Evolutionary conservation across 64 coral and sea anemone genomes (phyloP).

Genomic region (Actinia tenebrosa): DNA sequence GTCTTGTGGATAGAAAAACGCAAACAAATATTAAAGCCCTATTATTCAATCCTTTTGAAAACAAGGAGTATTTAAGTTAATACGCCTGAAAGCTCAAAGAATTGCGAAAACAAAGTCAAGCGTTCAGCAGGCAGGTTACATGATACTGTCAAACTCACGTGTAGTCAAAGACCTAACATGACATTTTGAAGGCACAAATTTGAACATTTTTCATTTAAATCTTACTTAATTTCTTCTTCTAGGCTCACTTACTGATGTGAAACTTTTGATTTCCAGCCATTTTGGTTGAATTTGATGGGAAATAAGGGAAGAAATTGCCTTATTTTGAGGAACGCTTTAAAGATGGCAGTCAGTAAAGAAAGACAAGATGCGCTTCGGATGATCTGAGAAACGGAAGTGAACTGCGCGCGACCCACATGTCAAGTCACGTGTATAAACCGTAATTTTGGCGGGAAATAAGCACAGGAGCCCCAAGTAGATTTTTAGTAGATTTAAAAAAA

Average conservation of each 20-base stretch:
- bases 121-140: neutral
- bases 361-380: neutral
- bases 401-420: slow-evolving; percentile 1
- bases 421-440: neutral
- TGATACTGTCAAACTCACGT: slow-evolving; percentile 1
- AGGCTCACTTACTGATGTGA: neutral
- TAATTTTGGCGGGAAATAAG: neutral
- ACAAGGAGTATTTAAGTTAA: neutral
- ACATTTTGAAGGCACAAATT: neutral
- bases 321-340: neutral
- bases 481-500: no score
- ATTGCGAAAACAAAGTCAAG: neutral
- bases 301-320: neutral
- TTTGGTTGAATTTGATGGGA: neutral
- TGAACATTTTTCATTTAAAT: neutral
- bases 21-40: neutral
- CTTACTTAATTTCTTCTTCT: neutral
- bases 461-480: no score
- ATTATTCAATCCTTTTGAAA: neutral
- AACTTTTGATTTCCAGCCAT: slow-evolving; percentile 3
- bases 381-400: neutral
- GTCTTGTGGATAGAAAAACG: neutral
- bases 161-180: neutral
- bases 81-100: neutral
- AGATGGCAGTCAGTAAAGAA: neutral